phyloP scores from a whole-genome alignment of 2,888 invertebrate genomes.

The Cephus rjabovi region DNA sequence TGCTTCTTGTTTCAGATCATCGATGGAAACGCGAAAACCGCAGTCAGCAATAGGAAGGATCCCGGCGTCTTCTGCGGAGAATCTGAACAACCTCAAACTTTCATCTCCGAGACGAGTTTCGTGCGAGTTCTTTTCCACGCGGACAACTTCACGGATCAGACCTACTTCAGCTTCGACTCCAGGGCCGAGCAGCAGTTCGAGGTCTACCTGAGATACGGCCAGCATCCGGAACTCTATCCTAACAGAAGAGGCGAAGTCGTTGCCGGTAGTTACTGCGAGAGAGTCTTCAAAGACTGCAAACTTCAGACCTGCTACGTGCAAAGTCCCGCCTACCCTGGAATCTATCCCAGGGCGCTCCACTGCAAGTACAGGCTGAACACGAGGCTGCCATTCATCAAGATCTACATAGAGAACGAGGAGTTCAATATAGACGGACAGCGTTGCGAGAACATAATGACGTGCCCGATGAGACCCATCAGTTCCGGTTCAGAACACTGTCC shows the following conservation, averaged over 20 bases:
- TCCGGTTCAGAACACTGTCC: constrained; percentile 90
- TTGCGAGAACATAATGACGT: constrained; percentile 95
- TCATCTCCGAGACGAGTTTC: constrained; percentile 94
- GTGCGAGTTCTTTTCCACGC: constrained; percentile 92
- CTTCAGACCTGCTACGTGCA: constrained; percentile 95
- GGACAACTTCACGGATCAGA: constrained; percentile 94
- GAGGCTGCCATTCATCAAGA: constrained; percentile 87
- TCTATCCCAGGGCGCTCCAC: constrained; percentile 90
- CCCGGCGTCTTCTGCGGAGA: constrained; percentile 94
- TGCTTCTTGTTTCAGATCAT: constrained; percentile 77
- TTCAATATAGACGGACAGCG: constrained; percentile 94
- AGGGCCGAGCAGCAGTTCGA: constrained; percentile 92
- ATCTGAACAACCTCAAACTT: constrained; percentile 93
- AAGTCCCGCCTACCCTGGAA: constrained; percentile 92
- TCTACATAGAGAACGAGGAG: constrained; percentile 93
- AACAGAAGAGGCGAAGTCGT: constrained; percentile 90
- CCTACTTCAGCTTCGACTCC: constrained; percentile 87
- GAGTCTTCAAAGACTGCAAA: constrained; percentile 88
- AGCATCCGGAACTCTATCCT: constrained; percentile 92
- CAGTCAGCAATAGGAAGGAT: constrained; percentile 87
- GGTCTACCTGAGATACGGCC: constrained; percentile 91
- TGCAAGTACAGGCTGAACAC: constrained; percentile 93
- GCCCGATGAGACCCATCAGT: constrained; percentile 91
- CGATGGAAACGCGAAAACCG: constrained; percentile 90
- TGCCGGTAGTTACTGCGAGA: constrained; percentile 89